These are phyloP conservation scores for Chromis chromis DNA, from an alignment of 2,797 vertebrate genomes.

Conservation along the genomic window DNA sequence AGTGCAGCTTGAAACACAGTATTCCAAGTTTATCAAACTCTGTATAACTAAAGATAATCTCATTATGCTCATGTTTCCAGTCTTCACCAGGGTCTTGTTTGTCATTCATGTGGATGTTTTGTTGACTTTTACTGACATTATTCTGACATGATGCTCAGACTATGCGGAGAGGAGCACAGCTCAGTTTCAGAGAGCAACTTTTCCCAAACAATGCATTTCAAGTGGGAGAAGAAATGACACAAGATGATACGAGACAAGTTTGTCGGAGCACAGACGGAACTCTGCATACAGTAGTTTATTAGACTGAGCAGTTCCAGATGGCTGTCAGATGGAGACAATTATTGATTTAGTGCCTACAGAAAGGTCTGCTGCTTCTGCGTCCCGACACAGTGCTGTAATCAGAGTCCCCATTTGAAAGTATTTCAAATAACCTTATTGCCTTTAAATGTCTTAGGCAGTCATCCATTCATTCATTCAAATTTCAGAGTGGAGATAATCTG, in stretches of 20 bases:
- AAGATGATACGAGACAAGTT: constrained; percentile 34
- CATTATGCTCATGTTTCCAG: background rate
- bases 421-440: constrained; percentile 11
- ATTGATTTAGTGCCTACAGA: constrained; percentile 51
- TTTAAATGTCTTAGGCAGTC: constrained; percentile 20
- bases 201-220: constrained; percentile 9
- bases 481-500: constrained; percentile 38
- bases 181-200: constrained; percentile 10
- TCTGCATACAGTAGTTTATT: constrained; percentile 17
- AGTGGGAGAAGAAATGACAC: constrained; percentile 8
- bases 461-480: no score
- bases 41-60: background rate
- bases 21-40: background rate
- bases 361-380: constrained; percentile 34
- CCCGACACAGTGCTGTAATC: constrained; percentile 51
- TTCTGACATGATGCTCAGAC: background rate
- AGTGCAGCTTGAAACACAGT: background rate
- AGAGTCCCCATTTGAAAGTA: constrained; percentile 37
- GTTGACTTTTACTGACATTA: background rate
- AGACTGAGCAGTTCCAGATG: constrained; percentile 25
- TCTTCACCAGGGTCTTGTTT: constrained; percentile 1
- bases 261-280: constrained; percentile 15
- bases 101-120: constrained; percentile 1
- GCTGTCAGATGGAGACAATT: constrained; percentile 47
- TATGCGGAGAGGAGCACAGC: background rate